Conservation (phyloP, 2,113 vertebrate genomes). For the Semicossyphus pulcher region DNA sequence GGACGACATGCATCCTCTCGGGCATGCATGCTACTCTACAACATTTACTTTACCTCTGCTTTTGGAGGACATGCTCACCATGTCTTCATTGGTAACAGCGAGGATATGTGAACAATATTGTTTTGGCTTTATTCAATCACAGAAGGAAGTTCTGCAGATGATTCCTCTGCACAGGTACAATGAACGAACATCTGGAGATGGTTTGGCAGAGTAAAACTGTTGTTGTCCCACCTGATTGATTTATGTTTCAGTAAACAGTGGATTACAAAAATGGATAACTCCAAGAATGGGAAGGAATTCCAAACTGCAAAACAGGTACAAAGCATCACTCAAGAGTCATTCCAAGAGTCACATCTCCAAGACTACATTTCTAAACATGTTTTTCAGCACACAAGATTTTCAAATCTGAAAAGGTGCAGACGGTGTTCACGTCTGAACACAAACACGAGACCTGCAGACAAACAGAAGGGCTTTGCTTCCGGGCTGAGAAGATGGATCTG, state of each 20-base stretch:
- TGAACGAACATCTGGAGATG: neutral
- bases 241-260: constrained; percentile 21
- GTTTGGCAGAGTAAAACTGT: constrained; percentile 6
- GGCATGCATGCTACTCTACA: constrained; percentile 19
- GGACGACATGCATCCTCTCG: too few relatives aligned
- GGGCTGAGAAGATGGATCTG: constrained; percentile 58
- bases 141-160: neutral
- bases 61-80: too few relatives aligned
- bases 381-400: constrained; percentile 19
- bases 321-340: constrained; percentile 14
- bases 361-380: constrained; percentile 14
- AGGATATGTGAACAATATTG: neutral
- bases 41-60: too few relatives aligned
- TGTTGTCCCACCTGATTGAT: constrained; percentile 11
- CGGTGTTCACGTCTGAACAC: constrained; percentile 22
- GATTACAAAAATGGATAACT: neutral
- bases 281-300: constrained; percentile 6
- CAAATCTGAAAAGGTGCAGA: constrained; percentile 44
- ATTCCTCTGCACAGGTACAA: constrained; percentile 5
- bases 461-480: constrained; percentile 44
- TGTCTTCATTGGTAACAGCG: too few relatives aligned
- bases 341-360: constrained; percentile 18
- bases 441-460: constrained; percentile 22
- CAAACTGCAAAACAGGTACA: constrained; percentile 14
- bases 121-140: neutral